Conservation (phyloP, 2,113 vertebrate genomes). For the Hiodon tergisus region DNA sequence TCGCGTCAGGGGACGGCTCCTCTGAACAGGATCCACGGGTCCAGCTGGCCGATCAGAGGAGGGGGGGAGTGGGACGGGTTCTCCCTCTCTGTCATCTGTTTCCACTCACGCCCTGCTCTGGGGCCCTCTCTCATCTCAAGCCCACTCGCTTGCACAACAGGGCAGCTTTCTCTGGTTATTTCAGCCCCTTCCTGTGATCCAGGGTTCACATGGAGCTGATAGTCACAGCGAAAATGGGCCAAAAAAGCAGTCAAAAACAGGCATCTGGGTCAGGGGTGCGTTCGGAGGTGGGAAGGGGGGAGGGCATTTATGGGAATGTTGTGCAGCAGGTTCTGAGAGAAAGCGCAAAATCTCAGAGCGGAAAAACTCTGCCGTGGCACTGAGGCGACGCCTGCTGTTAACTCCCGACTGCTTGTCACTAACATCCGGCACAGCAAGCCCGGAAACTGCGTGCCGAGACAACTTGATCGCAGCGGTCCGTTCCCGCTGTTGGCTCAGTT, state of each 20-base stretch:
- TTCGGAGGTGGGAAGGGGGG: too few species aligned
- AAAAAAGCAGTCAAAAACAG: not conserved
- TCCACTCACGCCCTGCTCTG: not conserved
- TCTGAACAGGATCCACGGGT: not conserved
- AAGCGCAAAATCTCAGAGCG: not conserved
- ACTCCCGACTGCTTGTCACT: not conserved
- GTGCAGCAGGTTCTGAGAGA: not conserved
- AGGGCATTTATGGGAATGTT: constrained; percentile 7
- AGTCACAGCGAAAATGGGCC: not conserved
- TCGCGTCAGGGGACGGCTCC: not conserved
- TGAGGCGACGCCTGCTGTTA: not conserved
- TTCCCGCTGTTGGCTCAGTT: constrained; percentile 32
- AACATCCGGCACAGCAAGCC: not conserved
- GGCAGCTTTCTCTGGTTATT: constrained; percentile 14
- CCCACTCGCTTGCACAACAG: constrained; percentile 24
- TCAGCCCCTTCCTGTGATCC: constrained; percentile 22
- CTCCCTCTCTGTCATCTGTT: constrained; percentile 12
- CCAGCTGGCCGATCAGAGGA: not conserved
- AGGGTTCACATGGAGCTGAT: not conserved
- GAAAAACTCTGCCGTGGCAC: not conserved
- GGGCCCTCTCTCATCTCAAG: constrained; percentile 16
- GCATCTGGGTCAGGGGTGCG: not conserved
- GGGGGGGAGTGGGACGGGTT: not conserved
- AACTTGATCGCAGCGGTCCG: too few species aligned
- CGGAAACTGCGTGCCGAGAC: constrained; percentile 15